These are phyloP conservation scores for Xestia rhomboidea DNA, from an alignment of 2,888 invertebrate genomes.

Conservation along the genomic window DNA sequence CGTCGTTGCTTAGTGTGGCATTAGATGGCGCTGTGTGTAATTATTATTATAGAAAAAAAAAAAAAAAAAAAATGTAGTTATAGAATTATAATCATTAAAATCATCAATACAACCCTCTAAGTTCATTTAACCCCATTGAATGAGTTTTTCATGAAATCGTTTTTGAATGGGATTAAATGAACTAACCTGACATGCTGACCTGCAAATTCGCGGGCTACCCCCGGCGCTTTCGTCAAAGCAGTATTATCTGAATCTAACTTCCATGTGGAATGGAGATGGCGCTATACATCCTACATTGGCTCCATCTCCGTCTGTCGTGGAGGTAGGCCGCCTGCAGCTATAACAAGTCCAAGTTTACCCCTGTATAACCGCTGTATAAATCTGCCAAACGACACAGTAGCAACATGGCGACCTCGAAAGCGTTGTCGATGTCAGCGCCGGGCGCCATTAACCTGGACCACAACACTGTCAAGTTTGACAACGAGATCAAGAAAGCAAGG, in stretches of 20 bases:
- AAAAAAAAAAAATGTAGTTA: too few relatives aligned
- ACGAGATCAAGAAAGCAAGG: constrained; percentile 89
- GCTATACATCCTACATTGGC: not conserved
- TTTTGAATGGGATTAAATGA: too few relatives aligned
- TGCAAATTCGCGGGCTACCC: too few relatives aligned
- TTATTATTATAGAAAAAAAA: too few relatives aligned
- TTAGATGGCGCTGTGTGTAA: too few relatives aligned
- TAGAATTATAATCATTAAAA: too few relatives aligned
- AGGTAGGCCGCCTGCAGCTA: not conserved
- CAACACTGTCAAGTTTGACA: constrained; percentile 93
- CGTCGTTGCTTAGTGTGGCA: too few relatives aligned
- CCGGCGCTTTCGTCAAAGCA: not conserved
- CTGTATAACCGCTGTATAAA: not conserved
- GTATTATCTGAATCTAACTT: not conserved
- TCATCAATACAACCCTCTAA: too few relatives aligned
- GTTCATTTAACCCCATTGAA: too few relatives aligned
- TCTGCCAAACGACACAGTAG: constrained; percentile 80
- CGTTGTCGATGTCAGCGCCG: constrained; percentile 96
- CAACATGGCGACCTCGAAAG: constrained; percentile 93
- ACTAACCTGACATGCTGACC: too few relatives aligned
- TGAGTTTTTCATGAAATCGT: too few relatives aligned
- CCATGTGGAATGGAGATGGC: not conserved
- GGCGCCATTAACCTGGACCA: constrained; percentile 95
- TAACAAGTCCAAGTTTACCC: not conserved
- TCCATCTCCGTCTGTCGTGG: not conserved